A percentile compares a stretch with the other conserved stretches of the same genome.
Evolutionary conservation across 2,113 vertebrate species (phyloP).

Genomic region (Leptodactylus fuscus): DNA sequence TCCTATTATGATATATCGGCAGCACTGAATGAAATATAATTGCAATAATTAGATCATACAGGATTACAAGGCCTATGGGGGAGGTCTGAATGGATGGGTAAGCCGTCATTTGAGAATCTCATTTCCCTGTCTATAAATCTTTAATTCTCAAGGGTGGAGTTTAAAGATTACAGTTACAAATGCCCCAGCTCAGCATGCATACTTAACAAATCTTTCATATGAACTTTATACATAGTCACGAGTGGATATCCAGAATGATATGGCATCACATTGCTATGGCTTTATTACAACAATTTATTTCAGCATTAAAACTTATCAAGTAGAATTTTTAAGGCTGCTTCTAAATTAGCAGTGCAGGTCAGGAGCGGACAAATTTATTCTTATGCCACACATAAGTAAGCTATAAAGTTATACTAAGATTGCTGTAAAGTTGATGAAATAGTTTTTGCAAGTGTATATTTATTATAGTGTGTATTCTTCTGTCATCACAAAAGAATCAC

Average conservation of each 20-base stretch:
- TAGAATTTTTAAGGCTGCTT: neutral
- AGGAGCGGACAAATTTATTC: neutral
- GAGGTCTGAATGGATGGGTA: neutral
- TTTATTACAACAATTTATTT: neutral
- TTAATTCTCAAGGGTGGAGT: constrained; percentile 1
- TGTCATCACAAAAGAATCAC: constrained; percentile 3
- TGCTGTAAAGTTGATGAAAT: neutral
- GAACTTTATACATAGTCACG: neutral
- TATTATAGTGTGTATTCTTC: neutral
- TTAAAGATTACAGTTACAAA: constrained; percentile 1
- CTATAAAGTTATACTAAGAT: neutral
- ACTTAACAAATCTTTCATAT: neutral
- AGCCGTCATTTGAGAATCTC: constrained; percentile 18
- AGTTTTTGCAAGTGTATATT: neutral
- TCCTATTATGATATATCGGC: constrained; percentile 25
- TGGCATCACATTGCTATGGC: neutral
- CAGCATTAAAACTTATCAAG: neutral
- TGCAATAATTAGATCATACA: constrained; percentile 32
- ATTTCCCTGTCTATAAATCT: constrained; percentile 17
- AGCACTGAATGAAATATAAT: constrained; percentile 39
- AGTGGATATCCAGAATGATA: neutral
- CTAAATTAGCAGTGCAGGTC: neutral
- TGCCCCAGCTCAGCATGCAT: neutral
- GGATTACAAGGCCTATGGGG: constrained; percentile 1
- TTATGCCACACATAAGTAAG: neutral